Evolutionary conservation across 2,888 invertebrate genomes (phyloP), one percentile per base, ranked within the genome.

Genomic region (Drosophila gaucha): DNA sequence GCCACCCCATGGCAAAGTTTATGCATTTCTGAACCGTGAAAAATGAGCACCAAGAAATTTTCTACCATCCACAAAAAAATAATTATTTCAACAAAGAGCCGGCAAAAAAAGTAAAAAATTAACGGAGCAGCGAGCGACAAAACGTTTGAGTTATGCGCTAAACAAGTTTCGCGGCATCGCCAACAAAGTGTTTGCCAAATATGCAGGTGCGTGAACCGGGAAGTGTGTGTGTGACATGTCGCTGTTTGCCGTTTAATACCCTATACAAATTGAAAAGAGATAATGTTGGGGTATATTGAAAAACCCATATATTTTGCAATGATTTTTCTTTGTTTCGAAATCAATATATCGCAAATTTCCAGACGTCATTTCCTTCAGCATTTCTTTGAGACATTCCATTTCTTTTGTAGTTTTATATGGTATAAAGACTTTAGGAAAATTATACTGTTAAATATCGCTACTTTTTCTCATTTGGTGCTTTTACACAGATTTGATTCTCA

Each of bases 11-110:
- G 63, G 36, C 24, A 72, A 83, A 84, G 69, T 82, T 80, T 80
- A 70, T 76, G 73, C 66, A 74, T 74, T 77, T 74, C 38, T 67
- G 66, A 70, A 74, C 67, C 71, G 56, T 67, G 65, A 71, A 69
- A 72, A 80, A 77, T 62, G 71, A 65, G 47, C 46, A 43, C n/a
- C 31, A 20, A 31, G 41, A 46, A 41, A 59, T 41, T 49, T 39
- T 30, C 49, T 24, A 31, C 66, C 54, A 50, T 16, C 51, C 46
- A 60, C 12, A n/a, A 8, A 4, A 18, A 44, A 74, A 76, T 67
- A 76, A 79, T 76, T 69, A 76, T 69, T 76, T 63, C 66, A 76
- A 71, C 65, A 59, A 72, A 58, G 44, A 44, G 57, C n/a, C 8
- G 6, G 12, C 14, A 38, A 60, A 64, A 64, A 47, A 24, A 8